A percentile compares a stretch with the other conserved stretches of the same genome.
phyloP scores from a whole-genome alignment of 2,113 vertebrate genomes.

The Hoplias malabaricus region DNA sequence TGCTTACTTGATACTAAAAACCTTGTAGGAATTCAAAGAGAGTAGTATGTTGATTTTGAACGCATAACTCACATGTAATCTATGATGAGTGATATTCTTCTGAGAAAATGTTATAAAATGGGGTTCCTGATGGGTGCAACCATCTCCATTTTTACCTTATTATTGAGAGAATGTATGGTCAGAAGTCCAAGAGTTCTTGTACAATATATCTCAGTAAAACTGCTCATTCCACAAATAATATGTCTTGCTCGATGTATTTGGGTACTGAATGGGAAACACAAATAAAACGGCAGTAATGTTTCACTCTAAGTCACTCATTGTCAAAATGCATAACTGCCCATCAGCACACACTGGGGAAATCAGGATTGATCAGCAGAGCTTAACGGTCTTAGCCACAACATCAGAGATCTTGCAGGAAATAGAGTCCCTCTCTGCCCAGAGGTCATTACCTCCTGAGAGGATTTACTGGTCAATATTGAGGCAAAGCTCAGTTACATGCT shows the following conservation, averaged over 20 bases:
- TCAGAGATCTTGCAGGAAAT: background rate
- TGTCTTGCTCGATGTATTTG: background rate
- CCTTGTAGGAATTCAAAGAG: too few species aligned
- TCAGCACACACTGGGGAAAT: background rate
- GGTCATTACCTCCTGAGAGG: background rate
- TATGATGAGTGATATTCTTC: too few species aligned
- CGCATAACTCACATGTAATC: too few species aligned
- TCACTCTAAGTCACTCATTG: background rate
- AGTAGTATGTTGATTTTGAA: too few species aligned
- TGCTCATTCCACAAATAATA: background rate
- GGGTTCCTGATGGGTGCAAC: too few species aligned
- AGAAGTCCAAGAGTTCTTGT: too few species aligned
- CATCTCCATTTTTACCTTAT: too few species aligned
- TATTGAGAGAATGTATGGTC: too few species aligned
- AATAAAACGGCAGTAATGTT: background rate
- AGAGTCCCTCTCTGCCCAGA: background rate
- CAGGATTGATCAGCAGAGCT: background rate
- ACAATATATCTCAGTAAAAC: too few species aligned
- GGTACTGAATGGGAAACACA: background rate
- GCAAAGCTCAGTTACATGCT: background rate
- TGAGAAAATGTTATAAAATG: too few species aligned
- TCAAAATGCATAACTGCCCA: background rate
- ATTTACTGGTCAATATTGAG: background rate
- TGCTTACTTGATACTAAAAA: too few species aligned
- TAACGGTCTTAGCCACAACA: background rate